Percentiles rank a stretch among this genome's conserved stretches.
These are phyloP conservation scores for Microhierax caerulescens DNA, from an alignment of 2,797 vertebrate species.

Conservation along the genomic window DNA sequence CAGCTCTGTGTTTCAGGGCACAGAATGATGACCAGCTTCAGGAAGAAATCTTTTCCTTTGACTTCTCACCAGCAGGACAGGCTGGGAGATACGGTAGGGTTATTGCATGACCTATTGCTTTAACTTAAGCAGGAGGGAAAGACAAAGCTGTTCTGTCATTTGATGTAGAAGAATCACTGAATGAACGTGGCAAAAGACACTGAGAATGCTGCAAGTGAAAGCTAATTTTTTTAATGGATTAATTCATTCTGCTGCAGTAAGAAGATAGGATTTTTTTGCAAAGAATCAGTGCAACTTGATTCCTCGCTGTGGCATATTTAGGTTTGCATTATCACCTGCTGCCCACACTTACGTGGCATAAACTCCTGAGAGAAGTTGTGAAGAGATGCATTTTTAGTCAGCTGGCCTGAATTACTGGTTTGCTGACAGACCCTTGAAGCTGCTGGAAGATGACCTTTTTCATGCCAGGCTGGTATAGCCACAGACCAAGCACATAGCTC, in stretches of 20 bases:
- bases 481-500: neutral
- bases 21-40: neutral
- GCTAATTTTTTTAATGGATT: neutral
- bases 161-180: neutral
- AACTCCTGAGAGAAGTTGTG: neutral
- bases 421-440: neutral
- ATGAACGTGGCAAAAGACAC: neutral
- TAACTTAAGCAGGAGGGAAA: neutral
- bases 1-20: neutral
- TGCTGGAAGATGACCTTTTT: neutral
- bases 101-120: neutral
- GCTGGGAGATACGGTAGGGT: neutral
- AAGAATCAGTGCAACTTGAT: neutral
- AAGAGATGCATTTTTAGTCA: neutral
- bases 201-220: neutral
- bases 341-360: neutral
- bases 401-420: neutral
- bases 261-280: neutral
- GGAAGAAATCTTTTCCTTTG: neutral
- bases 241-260: neutral
- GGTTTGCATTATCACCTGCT: conserved; percentile 20
- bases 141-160: neutral
- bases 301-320: conserved; percentile 18
- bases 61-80: neutral
- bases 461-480: neutral